A percentile compares a stretch with the other conserved stretches of the same genome.
phyloP scores from a whole-genome alignment of 2,113 vertebrate genomes.

The Nipponia nippon region DNA sequence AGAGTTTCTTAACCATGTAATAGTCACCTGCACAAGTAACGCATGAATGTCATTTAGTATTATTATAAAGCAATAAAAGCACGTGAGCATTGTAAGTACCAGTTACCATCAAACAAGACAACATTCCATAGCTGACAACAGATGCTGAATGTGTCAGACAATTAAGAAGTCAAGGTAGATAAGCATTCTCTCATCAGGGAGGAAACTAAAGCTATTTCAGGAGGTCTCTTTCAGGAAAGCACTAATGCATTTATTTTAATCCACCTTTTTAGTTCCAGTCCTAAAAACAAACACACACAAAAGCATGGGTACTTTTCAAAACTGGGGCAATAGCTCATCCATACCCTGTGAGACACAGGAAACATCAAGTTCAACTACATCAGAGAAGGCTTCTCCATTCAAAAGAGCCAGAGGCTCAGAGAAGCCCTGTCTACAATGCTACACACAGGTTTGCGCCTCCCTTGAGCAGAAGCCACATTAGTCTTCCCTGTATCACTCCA shows the following conservation, averaged over 20 bases:
- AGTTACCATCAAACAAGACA: not conserved
- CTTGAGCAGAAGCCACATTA: not conserved
- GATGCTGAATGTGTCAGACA: accelerated
- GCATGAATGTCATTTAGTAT: constrained; percentile 26
- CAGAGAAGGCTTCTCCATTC: not conserved
- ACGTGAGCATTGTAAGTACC: not conserved
- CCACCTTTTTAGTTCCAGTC: not conserved
- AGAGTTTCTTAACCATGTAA: constrained; percentile 99
- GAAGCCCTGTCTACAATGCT: not conserved
- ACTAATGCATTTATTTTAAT: not conserved
- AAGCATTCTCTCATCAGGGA: not conserved
- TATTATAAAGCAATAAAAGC: constrained; percentile 8
- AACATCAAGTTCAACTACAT: not conserved
- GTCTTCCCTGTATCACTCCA: not conserved
- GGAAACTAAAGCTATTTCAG: not conserved
- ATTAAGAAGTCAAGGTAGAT: not conserved
- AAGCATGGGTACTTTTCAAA: not conserved
- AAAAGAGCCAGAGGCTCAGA: not conserved
- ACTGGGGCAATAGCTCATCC: not conserved
- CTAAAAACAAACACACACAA: not conserved
- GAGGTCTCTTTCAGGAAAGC: not conserved
- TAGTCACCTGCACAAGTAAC: constrained; percentile 87
- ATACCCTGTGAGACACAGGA: not conserved
- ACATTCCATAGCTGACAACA: not conserved
- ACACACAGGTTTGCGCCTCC: not conserved